These are phyloP conservation scores for Podiceps cristatus DNA, from an alignment of 2,113 vertebrate species.

Conservation along the genomic window DNA sequence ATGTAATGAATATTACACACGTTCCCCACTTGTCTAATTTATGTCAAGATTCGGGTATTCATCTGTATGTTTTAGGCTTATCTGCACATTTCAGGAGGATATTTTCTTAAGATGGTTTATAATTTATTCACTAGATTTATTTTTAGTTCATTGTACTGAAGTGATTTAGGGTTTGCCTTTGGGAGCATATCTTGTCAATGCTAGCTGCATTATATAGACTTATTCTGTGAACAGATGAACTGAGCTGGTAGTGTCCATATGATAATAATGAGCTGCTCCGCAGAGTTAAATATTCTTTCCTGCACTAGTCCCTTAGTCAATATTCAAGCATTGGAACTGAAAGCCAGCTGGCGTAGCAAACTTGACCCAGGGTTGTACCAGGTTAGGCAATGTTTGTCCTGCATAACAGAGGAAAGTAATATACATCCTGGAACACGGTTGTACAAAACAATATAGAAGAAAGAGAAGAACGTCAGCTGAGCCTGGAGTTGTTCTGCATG, in stretches of 20 bases:
- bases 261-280: not conserved
- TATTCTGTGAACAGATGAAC: not conserved
- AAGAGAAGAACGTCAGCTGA: not conserved
- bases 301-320: not conserved
- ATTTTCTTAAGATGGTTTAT: not conserved
- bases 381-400: not conserved
- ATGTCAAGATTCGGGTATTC: not conserved
- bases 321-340: not conserved
- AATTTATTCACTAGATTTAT: not conserved
- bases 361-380: not conserved
- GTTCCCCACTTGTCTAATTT: accelerated
- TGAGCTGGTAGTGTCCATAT: not conserved
- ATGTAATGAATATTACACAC: not conserved
- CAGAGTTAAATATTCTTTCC: not conserved
- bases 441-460: not conserved
- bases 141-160: not conserved
- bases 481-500: not conserved
- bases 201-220: not conserved
- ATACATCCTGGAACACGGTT: not conserved
- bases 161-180: not conserved
- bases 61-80: not conserved
- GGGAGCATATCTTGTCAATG: not conserved
- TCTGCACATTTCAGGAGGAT: not conserved
- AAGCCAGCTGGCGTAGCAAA: not conserved
- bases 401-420: not conserved